Base-by-base conservation (phyloP, 2,888 invertebrate genomes). In the Limulus polyphemus region DNA sequence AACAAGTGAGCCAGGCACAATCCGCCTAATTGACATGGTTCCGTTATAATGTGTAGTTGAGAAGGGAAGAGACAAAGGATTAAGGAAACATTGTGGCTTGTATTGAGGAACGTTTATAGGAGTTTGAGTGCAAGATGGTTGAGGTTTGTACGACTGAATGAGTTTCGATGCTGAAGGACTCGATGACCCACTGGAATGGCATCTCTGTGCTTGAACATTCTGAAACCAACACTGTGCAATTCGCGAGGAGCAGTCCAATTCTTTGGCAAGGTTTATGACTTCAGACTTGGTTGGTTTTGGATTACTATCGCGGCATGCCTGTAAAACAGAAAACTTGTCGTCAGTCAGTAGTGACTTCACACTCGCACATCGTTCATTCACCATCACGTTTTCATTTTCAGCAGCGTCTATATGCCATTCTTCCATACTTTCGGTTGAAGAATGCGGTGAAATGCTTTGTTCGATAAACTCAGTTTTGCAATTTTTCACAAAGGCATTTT, bases 201-300 rank as follows among this genome's bases (percentile, higher is more conserved):
- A 47, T 32, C 47, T 14, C 14, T 56, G 82, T 0, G 94, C 94
- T 68, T 94, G 82, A 68, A 90, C 90, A 76, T 95, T 95, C 79
- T 95, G 95, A 75, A 95, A 95, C 94, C 95, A 95, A 10, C 94
- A 95, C 80, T 94, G 87, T 5, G 89, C 88, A 1, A 90, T 89
- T 62, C 90, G 80, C 55, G 86, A 84, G 61, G 86, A 79, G 69
- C 83, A 82, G 60, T 81, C 80, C 59, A 83, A 81, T 71, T 81
- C 79, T 66, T 87, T 84, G 3, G 94, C 94, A 71, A 99, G 90
- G 74, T 87, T 83, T 58, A 87, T 85, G 71, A 98, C 84, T 74
- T 97, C 97, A 70, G 93, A 93, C 57, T 94, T 86, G 73, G 91
- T 91, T 2, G 99, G 98, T 65, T 94, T 83, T 10, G 93, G 88